A percentile compares a stretch with the other conserved stretches of the same genome.
Conservation (phyloP, 2,113 vertebrate genomes). For the Cyanocitta stelleri region DNA sequence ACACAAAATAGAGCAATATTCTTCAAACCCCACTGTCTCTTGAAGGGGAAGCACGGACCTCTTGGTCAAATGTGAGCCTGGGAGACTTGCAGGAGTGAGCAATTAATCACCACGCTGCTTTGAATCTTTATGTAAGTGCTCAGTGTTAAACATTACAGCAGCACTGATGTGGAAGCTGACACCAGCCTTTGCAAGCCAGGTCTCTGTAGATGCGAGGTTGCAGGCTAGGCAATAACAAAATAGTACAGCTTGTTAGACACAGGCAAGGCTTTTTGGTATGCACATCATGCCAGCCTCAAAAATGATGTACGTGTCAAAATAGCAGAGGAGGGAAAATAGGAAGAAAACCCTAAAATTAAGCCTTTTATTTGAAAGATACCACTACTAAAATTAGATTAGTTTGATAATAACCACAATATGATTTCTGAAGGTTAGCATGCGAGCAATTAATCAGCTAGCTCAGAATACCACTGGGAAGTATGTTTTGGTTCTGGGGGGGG, state of each 20-base stretch:
- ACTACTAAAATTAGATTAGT: background rate
- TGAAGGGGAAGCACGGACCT: background rate
- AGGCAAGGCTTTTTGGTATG: conserved; percentile 17
- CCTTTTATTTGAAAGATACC: background rate
- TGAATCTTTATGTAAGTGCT: background rate
- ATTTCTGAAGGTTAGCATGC: background rate
- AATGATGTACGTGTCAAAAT: background rate
- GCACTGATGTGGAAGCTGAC: background rate
- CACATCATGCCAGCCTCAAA: background rate
- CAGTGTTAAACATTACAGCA: background rate
- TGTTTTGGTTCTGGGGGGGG: background rate
- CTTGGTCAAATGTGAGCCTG: background rate
- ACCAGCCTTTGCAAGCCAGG: conserved; percentile 3
- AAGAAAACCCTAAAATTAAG: background rate
- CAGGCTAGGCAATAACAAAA: conserved; percentile 4
- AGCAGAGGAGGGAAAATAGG: background rate
- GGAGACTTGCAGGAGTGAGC: background rate
- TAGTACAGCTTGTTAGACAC: background rate
- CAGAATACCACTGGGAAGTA: background rate
- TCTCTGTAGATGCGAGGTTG: background rate
- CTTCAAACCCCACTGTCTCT: background rate
- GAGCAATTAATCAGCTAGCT: background rate
- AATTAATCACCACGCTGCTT: background rate
- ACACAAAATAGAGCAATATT: background rate
- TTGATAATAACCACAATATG: background rate